A percentile compares a stretch with the other conserved stretches of the same genome.
Conservation (phyloP, 2,113 vertebrate genomes). For the Megaptera novaeangliae region DNA sequence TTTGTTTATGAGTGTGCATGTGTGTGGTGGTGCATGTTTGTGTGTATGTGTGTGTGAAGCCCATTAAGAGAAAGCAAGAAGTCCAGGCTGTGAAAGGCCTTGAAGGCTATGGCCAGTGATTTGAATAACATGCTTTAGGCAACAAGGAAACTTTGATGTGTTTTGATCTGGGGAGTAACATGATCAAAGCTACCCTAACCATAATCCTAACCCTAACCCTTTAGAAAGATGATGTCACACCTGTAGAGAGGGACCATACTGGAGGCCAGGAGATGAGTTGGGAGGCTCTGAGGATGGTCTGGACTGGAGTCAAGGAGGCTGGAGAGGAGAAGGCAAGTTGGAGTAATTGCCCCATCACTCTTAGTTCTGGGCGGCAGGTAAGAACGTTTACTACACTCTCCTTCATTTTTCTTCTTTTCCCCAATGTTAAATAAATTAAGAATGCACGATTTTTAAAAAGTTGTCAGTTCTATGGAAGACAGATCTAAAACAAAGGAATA, state of each 20-base stretch:
- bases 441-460: not conserved
- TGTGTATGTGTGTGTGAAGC: not conserved
- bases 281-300: not conserved
- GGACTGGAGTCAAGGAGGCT: not conserved
- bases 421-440: slow-evolving; percentile 19
- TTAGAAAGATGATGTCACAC: not conserved
- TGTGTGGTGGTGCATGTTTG: not conserved
- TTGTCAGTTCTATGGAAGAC: not conserved
- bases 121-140: slow-evolving; percentile 25
- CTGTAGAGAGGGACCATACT: not conserved
- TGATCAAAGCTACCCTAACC: not conserved
- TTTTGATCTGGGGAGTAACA: slow-evolving; percentile 8
- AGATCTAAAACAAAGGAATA: not conserved
- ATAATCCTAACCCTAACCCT: not conserved
- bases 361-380: not conserved
- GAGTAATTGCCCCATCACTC: not conserved
- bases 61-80: not conserved
- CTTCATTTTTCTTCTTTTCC: not conserved
- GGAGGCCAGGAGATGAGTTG: not conserved
- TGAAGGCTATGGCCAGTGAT: slow-evolving; percentile 5
- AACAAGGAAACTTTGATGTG: not conserved
- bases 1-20: not conserved
- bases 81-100: not conserved
- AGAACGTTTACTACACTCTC: not conserved
- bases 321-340: not conserved